phyloP scores from a whole-genome alignment of 37 sponge, comb jelly and placozoan genomes.

The Hormiphora californensis region DNA sequence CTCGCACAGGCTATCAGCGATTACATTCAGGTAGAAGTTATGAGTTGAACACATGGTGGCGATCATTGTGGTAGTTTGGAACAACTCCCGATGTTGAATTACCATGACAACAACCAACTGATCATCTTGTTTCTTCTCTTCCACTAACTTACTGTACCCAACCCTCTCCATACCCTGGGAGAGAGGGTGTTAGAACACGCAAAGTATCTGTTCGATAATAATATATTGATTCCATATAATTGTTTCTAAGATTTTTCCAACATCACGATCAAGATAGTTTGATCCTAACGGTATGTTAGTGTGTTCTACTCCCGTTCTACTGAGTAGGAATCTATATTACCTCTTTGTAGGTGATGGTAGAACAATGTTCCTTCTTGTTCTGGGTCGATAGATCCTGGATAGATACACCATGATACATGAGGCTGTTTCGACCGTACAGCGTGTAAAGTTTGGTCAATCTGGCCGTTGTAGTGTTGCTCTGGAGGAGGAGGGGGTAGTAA shows the following conservation, averaged over 20 bases:
- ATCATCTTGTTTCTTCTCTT: neutral
- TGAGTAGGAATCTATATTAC: neutral
- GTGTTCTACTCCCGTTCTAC: neutral
- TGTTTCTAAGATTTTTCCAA: no score
- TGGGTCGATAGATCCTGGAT: no score
- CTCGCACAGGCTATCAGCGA: neutral
- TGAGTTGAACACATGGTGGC: conserved; percentile 1
- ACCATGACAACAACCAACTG: neutral
- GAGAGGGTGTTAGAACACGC: neutral
- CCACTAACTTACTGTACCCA: neutral
- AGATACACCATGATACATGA: conserved; percentile 19
- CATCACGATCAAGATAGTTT: neutral
- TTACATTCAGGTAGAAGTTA: neutral
- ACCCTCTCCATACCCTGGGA: neutral
- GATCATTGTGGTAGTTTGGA: conserved; percentile 8
- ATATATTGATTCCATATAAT: no score
- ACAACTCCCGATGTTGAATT: neutral
- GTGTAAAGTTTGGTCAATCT: neutral
- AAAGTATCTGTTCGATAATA: neutral
- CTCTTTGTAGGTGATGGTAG: conserved; percentile 35
- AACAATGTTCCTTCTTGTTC: neutral
- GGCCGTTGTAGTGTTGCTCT: neutral
- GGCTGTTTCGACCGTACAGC: conserved; percentile 17
- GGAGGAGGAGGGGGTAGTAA: neutral
- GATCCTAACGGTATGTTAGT: neutral